A percentile compares a stretch with the other conserved stretches of the same genome.
Conservation (phyloP, 1,140 invertebrate genomes). For the Dendroctonus valens region DNA sequence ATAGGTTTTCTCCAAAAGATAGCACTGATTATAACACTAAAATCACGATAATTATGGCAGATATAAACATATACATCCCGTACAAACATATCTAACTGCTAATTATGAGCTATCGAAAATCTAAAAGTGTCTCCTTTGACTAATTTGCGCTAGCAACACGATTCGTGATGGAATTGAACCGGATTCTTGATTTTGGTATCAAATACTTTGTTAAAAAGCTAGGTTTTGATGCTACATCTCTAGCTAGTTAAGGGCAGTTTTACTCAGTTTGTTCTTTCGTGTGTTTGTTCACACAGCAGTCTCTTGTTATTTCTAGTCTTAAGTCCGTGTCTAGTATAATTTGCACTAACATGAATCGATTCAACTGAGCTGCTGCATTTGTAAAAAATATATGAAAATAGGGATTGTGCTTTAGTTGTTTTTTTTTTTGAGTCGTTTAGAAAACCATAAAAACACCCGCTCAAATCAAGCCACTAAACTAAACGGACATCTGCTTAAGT, state of each 20-base stretch:
- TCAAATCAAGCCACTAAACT: neutral
- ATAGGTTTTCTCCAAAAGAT: neutral
- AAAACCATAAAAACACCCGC: neutral
- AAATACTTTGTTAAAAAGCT: constrained; percentile 8
- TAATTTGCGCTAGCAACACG: neutral
- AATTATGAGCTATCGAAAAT: neutral
- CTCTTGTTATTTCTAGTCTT: no score
- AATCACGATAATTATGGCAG: constrained; percentile 18
- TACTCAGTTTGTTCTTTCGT: no score
- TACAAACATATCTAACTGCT: neutral
- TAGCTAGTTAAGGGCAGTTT: constrained; percentile 12
- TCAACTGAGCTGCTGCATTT: no score
- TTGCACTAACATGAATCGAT: no score
- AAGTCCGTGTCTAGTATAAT: no score
- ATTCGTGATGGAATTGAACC: no score
- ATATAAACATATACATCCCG: neutral
- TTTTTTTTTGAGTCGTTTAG: neutral
- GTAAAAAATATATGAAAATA: no score
- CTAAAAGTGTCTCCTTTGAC: neutral
- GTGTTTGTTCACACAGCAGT: no score
- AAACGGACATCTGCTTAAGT: constrained; percentile 18
- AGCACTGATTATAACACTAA: neutral
- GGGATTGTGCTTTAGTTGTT: no score
- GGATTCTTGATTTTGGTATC: constrained; percentile 4
- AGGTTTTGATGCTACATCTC: neutral